phyloP scores from a whole-genome alignment of 2,797 vertebrate species.

The Jordanella pulchra region DNA sequence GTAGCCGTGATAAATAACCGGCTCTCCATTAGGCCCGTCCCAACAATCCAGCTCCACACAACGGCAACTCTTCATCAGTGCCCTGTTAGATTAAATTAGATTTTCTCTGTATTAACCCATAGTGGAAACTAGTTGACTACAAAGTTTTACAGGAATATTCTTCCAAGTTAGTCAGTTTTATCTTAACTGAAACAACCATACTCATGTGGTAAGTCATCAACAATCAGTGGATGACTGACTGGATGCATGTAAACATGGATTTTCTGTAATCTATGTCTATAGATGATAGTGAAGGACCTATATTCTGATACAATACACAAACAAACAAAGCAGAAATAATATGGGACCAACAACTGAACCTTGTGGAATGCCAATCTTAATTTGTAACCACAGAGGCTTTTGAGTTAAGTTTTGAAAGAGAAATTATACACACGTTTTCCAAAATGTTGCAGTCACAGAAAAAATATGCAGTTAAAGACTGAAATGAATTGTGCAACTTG shows the following conservation, averaged over 20 bases:
- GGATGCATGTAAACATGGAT: background rate
- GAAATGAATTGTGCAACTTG: background rate
- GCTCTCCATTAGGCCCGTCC: conserved; percentile 91
- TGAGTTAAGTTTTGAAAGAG: too few species aligned
- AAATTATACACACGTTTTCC: background rate
- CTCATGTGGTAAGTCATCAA: background rate
- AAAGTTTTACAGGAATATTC: background rate
- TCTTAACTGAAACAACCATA: background rate
- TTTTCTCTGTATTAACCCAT: background rate
- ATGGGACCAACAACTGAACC: background rate
- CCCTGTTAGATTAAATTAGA: conserved; percentile 72
- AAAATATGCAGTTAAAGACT: background rate
- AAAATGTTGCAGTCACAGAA: background rate
- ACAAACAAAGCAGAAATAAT: background rate
- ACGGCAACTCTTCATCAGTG: conserved; percentile 92
- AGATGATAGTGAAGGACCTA: too few species aligned
- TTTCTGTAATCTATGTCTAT: too few species aligned
- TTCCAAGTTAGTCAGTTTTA: background rate
- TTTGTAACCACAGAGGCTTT: too few species aligned
- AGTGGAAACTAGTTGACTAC: background rate
- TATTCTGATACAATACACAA: too few species aligned
- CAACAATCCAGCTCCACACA: conserved; percentile 97
- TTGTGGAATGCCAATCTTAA: background rate
- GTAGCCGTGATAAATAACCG: conserved; percentile 94
- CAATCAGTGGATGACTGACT: background rate